A percentile compares a stretch with the other conserved stretches of the same genome.
These are phyloP conservation scores for Synchiropus splendidus DNA, from an alignment of 2,113 vertebrate species.

Conservation along the genomic window DNA sequence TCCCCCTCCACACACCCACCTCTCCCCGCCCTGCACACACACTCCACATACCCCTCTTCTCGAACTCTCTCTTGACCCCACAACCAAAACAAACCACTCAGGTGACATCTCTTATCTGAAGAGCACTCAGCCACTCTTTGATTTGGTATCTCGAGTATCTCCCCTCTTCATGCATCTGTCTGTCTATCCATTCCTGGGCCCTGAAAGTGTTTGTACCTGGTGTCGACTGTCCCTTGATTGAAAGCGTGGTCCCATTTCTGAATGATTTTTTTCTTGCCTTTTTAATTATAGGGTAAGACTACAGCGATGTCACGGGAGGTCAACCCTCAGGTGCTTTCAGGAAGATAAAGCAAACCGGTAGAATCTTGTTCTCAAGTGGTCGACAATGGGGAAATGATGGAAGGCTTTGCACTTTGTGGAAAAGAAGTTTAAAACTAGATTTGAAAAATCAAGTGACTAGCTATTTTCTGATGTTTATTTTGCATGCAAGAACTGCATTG, in stretches of 20 bases:
- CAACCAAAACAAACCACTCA: conserved; percentile 56
- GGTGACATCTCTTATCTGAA: conserved; percentile 56
- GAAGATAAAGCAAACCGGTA: no score
- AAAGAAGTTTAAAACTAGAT: no score
- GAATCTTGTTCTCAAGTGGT: no score
- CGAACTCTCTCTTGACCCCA: conserved; percentile 46
- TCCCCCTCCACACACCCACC: conserved; percentile 11
- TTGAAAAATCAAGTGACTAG: no score
- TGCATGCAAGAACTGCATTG: no score
- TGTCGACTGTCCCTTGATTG: conserved; percentile 15
- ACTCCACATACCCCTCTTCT: conserved; percentile 7
- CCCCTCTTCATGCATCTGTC: conserved; percentile 9
- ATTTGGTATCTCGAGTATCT: conserved; percentile 22
- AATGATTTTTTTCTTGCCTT: conserved; percentile 7
- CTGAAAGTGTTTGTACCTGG: background rate
- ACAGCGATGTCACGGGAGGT: no score
- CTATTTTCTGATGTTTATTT: no score
- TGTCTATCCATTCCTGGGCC: conserved; percentile 1
- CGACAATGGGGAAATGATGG: no score
- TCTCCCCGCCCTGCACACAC: conserved; percentile 2
- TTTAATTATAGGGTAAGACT: no score
- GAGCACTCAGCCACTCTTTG: conserved; percentile 30
- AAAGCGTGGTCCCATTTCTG: conserved; percentile 14
- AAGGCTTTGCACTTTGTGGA: no score
- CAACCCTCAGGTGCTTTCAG: no score